A percentile compares a stretch with the other conserved stretches of the same genome.
phyloP scores from a whole-genome alignment of 2,113 vertebrate species.

The Etheostoma spectabile region DNA sequence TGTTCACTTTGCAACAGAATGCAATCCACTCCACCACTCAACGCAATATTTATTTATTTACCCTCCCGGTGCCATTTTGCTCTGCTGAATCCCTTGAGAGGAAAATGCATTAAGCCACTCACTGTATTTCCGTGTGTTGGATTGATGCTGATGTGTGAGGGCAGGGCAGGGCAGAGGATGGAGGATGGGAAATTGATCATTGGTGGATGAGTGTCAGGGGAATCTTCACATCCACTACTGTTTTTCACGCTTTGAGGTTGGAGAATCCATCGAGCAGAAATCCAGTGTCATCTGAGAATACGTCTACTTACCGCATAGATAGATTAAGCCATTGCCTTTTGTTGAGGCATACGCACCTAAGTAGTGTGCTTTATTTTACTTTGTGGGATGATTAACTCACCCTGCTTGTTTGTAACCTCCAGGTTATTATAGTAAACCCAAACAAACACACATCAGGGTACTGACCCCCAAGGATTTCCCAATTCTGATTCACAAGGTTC shows the following conservation, averaged over 20 bases:
- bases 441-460: not conserved
- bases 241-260: conserved; percentile 69
- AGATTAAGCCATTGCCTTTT: conserved; percentile 60
- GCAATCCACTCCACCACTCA: conserved; percentile 52
- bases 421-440: conserved; percentile 14
- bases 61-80: conserved; percentile 67
- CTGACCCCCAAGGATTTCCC: not conserved
- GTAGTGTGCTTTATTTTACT: conserved; percentile 45
- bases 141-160: conserved; percentile 76
- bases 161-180: conserved; percentile 64
- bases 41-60: conserved; percentile 71
- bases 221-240: conserved; percentile 70
- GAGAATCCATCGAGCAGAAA: conserved; percentile 68
- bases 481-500: no score
- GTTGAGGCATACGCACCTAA: conserved; percentile 3
- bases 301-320: conserved; percentile 58
- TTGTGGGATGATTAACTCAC: conserved; percentile 48
- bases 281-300: conserved; percentile 54
- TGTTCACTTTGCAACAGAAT: conserved; percentile 49
- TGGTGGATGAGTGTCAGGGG: conserved; percentile 76
- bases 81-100: conserved; percentile 64
- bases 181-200: conserved; percentile 81
- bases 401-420: conserved; percentile 23
- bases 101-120: conserved; percentile 80
- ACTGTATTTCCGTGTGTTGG: conserved; percentile 76